A percentile compares a stretch with the other conserved stretches of the same genome.
Conservation (phyloP, 2,888 invertebrate species). For the Lycocerus yunnanus region DNA sequence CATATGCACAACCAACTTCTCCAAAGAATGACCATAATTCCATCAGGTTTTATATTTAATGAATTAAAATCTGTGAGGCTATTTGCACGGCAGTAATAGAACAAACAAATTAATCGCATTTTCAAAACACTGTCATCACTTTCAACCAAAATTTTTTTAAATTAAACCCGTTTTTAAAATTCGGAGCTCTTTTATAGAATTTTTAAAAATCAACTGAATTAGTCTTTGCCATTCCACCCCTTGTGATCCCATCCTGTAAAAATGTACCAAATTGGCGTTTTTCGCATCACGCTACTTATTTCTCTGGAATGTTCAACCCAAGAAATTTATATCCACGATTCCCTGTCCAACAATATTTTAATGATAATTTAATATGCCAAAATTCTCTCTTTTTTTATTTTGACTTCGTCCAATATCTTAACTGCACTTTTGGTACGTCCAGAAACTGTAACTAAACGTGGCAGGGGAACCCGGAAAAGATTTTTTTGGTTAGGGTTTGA, state of each 20-base stretch:
- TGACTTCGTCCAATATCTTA: constrained; percentile 66
- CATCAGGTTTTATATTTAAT: constrained; percentile 84
- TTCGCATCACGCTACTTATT: constrained; percentile 57
- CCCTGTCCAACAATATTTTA: constrained; percentile 77
- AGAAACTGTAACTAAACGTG: constrained; percentile 76
- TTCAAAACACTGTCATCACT: constrained; percentile 80
- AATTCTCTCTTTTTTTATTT: constrained; percentile 69
- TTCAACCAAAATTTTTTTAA: constrained; percentile 78
- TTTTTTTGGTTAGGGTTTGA: constrained; percentile 75
- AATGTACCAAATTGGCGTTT: constrained; percentile 90
- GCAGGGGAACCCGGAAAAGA: constrained; percentile 62
- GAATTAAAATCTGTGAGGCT: constrained; percentile 89
- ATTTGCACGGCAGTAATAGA: constrained; percentile 96
- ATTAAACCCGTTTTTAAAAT: constrained; percentile 79
- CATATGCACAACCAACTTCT: constrained; percentile 94
- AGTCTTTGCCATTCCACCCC: constrained; percentile 97
- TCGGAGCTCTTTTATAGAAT: constrained; percentile 80
- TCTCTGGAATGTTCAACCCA: constrained; percentile 60
- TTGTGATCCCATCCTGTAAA: constrained; percentile 99
- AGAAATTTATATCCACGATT: constrained; percentile 81
- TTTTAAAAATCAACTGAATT: constrained; percentile 81
- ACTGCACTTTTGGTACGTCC: constrained; percentile 87
- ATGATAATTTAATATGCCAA: constrained; percentile 73
- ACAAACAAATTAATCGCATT: constrained; percentile 90
- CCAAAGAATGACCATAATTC: constrained; percentile 97